Conservation (phyloP, 2,797 vertebrate species). For the Apogon talboti region DNA sequence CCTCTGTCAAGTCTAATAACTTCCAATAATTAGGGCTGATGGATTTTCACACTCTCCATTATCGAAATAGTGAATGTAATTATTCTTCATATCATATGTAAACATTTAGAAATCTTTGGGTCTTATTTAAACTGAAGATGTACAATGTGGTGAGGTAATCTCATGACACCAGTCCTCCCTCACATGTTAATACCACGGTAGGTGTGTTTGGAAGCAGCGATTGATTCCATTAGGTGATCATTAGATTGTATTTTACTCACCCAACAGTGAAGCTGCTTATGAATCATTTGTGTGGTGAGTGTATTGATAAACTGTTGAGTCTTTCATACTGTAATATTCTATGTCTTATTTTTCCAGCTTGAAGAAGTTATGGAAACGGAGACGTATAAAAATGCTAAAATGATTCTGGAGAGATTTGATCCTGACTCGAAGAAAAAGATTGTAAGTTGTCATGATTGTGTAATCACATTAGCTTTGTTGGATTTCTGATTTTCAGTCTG, state of each 20-base stretch:
- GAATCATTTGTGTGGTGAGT: constrained; percentile 4
- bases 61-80: constrained; percentile 99
- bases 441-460: constrained; percentile 77
- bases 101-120: constrained; percentile 95
- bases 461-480: not conserved
- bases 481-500: not conserved
- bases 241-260: constrained; percentile 24
- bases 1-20: constrained; percentile 99
- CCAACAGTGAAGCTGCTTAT: constrained; percentile 4
- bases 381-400: constrained; percentile 97
- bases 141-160: constrained; percentile 38
- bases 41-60: constrained; percentile 99
- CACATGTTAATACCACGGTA: constrained; percentile 27
- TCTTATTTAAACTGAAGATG: constrained; percentile 89
- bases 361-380: constrained; percentile 99
- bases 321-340: constrained; percentile 4
- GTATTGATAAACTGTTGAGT: constrained; percentile 5
- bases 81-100: constrained; percentile 99
- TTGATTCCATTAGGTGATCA: constrained; percentile 41
- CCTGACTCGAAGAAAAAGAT: constrained; percentile 91
- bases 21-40: constrained; percentile 99
- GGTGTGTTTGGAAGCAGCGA: constrained; percentile 29
- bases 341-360: constrained; percentile 83
- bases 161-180: constrained; percentile 29
- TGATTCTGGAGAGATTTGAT: constrained; percentile 99